A percentile compares a stretch with the other conserved stretches of the same genome.
phyloP scores from a whole-genome alignment of 2,113 vertebrate species.

The Phyllopteryx taeniolatus region DNA sequence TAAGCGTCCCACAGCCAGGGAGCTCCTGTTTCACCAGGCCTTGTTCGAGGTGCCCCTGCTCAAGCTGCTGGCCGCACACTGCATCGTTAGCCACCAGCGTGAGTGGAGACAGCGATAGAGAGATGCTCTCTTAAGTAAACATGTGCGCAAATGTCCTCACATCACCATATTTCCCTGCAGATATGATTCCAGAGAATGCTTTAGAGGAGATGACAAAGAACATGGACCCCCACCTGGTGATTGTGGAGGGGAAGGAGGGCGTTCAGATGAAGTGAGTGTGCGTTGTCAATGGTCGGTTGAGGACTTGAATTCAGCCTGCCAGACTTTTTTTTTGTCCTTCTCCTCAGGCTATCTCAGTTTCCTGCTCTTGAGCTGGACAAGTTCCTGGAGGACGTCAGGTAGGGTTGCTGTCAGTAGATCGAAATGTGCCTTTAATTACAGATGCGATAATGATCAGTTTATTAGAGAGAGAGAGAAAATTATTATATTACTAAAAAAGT shows the following conservation, averaged over 20 bases:
- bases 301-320: neutral
- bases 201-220: conserved; percentile 98
- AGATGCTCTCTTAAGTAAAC: neutral
- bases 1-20: conserved; percentile 87
- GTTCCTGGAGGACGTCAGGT: conserved; percentile 98
- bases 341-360: conserved; percentile 89
- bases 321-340: neutral
- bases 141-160: neutral
- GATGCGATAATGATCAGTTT: neutral
- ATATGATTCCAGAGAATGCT: conserved; percentile 98
- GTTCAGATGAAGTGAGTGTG: conserved; percentile 89
- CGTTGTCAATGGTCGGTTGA: neutral
- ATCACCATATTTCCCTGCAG: conserved; percentile 50
- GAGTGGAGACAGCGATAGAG: conserved; percentile 60
- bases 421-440: neutral
- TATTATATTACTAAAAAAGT: too few species aligned
- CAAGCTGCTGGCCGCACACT: conserved; percentile 94
- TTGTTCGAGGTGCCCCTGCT: conserved; percentile 94
- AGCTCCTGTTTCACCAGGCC: conserved; percentile 93
- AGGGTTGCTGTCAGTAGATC: conserved; percentile 25
- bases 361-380: conserved; percentile 96
- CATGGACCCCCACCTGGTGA: conserved; percentile 89
- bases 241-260: conserved; percentile 86
- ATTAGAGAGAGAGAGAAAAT: neutral
- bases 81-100: conserved; percentile 96